Percentiles rank a stretch among this genome's conserved stretches.
phyloP scores from a whole-genome alignment of 2,113 vertebrate genomes.

The Phyllopteryx taeniolatus region DNA sequence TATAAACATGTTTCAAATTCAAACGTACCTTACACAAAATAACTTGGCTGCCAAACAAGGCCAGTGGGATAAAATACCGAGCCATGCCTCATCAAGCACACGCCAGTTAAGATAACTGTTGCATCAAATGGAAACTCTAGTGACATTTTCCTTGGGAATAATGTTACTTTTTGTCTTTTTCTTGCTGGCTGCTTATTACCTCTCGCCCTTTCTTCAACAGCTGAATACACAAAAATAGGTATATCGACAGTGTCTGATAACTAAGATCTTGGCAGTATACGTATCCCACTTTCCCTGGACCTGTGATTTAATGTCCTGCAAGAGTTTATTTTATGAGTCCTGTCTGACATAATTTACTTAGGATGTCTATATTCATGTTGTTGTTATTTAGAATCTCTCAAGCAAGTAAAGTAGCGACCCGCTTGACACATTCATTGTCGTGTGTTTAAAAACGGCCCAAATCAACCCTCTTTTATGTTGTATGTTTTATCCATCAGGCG shows the following conservation, averaged over 20 bases:
- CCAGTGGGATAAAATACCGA: no score
- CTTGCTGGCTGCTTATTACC: not conserved
- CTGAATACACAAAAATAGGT: not conserved
- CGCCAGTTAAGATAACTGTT: not conserved
- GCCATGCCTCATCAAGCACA: not conserved
- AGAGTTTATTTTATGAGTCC: not conserved
- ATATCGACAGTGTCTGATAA: not conserved
- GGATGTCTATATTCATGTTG: not conserved
- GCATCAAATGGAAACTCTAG: not conserved
- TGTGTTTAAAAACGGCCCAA: not conserved
- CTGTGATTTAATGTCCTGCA: constrained; percentile 3
- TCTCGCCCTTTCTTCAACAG: not conserved
- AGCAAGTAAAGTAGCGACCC: not conserved
- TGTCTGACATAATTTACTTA: not conserved
- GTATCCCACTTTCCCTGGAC: constrained; percentile 5
- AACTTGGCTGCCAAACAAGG: no score
- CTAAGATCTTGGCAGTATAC: not conserved
- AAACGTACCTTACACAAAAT: no score
- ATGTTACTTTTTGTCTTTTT: not conserved
- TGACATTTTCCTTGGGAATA: not conserved
- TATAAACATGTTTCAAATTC: no score
- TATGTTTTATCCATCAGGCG: not conserved
- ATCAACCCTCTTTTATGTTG: not conserved
- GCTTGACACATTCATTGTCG: not conserved
- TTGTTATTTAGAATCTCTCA: constrained; percentile 7